Evolutionary conservation across 2,888 invertebrate genomes (phyloP).

Genomic region (Apodemia duryi): DNA sequence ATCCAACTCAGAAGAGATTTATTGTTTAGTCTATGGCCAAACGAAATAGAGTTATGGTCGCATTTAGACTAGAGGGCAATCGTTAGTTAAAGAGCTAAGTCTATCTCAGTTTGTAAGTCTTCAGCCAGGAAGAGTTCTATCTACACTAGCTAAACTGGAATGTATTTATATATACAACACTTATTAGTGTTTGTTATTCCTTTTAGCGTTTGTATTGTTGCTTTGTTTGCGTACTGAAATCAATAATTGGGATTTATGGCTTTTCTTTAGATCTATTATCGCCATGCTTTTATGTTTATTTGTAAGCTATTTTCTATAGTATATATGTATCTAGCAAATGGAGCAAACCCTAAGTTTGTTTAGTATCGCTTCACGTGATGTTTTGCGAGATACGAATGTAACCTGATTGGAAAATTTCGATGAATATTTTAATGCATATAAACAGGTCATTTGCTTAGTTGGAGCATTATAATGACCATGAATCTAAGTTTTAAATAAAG

Average conservation of each 20-base stretch:
- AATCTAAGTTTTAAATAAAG: too few species aligned
- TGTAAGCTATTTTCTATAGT: not conserved
- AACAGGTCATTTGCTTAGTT: too few species aligned
- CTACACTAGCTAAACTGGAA: constrained; percentile 8
- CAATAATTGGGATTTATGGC: constrained; percentile 1
- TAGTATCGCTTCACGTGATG: too few species aligned
- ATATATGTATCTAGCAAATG: not conserved
- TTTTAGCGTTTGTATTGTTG: constrained; percentile 4
- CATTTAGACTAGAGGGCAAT: too few species aligned
- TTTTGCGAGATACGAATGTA: too few species aligned
- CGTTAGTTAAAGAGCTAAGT: not conserved
- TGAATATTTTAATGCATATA: too few species aligned
- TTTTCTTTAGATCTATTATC: constrained; percentile 4
- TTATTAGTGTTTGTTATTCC: constrained; percentile 1
- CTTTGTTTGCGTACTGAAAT: not conserved
- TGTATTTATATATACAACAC: constrained; percentile 4
- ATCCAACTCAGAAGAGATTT: too few species aligned
- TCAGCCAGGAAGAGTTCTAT: constrained; percentile 12
- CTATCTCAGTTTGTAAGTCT: not conserved
- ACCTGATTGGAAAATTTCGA: too few species aligned
- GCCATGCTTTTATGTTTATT: not conserved
- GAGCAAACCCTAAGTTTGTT: not conserved
- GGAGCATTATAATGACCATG: too few species aligned
- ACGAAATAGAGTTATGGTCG: too few species aligned
- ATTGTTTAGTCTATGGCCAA: too few species aligned